Base-by-base conservation (phyloP, 1,140 invertebrate genomes). In the Amyelois transitella region DNA sequence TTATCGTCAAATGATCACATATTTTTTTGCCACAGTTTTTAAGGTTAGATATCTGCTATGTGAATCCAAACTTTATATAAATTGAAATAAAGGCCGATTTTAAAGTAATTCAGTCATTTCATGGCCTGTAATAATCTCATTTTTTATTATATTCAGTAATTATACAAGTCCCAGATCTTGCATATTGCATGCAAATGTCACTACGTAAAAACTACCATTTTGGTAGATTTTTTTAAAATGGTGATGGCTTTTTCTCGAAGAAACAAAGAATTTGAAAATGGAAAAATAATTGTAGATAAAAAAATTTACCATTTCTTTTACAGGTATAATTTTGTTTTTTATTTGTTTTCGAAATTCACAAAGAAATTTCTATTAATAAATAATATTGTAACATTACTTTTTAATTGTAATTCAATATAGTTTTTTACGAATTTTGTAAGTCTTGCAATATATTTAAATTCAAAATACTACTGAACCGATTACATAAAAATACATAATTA, bases 31-130 rank as follows among this genome's bases (percentile, higher is more conserved):
- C 62, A 64, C 55, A 62, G 65, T 53, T 58, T 45, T 62, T 69
- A 80, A 82, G 75, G 73, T 80, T 82, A 80, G 75, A 78, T 62
- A 69, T 55, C 65, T 60, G 72, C 72, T 71, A 75, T 77, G 71
- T 43, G 52, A 50, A 45, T 60, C 49, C 51, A 51, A 57, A 25
- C 28, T 51, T 51, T 51, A 32, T 32, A 28, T 18, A 50, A 50
- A 50, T 25, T 24, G 17, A 6, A 24, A 10, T 14, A 24, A 24
- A 24, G 44, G 18, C 44, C 19, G n/a, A 19, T 2, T 2, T 45
- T 18, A 45, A 7, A 45, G 19, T 43, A n/a, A 4, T 6, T 6
- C 1, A 44, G 18, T 7, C n/a, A n/a, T 21, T 21, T 45, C n/a
- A 21, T 20, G 20, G 19, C 45, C 19, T 3, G 14, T 10, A n/a